These are phyloP conservation scores for Ascaphus truei DNA, from an alignment of 2,113 vertebrate genomes.

Conservation along the genomic window DNA sequence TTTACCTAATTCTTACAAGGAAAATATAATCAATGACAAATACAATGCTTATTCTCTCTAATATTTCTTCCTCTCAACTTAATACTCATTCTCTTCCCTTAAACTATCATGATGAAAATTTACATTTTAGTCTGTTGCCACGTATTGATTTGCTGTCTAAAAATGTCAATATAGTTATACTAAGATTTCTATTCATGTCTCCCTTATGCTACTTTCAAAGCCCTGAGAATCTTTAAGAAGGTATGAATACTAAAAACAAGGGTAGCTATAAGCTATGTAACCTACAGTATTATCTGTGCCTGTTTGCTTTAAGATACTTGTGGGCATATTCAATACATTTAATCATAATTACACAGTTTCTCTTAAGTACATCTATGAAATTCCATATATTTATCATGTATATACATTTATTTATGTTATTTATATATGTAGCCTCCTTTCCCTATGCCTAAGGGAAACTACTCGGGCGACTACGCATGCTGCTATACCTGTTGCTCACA, in stretches of 20 bases:
- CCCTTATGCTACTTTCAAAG: neutral
- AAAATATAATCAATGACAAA: conserved; percentile 1
- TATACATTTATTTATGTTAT: too few species aligned
- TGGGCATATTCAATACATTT: too few species aligned
- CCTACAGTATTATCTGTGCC: too few species aligned
- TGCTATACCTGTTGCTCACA: too few species aligned
- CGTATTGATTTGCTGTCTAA: conserved; percentile 25
- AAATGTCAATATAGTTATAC: conserved; percentile 19
- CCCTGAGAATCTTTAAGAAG: conserved; percentile 12
- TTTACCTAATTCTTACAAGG: too few species aligned
- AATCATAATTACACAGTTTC: too few species aligned
- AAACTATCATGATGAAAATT: conserved; percentile 6
- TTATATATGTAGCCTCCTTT: too few species aligned
- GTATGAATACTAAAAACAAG: neutral
- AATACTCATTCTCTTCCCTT: neutral
- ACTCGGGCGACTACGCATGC: too few species aligned
- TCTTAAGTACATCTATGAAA: too few species aligned
- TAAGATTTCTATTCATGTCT: conserved; percentile 22
- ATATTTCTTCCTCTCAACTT: neutral
- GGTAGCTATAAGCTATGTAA: neutral
- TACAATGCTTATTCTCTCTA: neutral
- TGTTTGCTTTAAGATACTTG: too few species aligned
- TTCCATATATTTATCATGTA: too few species aligned
- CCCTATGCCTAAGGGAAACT: too few species aligned
- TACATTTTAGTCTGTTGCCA: conserved; percentile 5